Conservation (phyloP, 2,797 vertebrate genomes). For the Coccyzus lansbergi region DNA sequence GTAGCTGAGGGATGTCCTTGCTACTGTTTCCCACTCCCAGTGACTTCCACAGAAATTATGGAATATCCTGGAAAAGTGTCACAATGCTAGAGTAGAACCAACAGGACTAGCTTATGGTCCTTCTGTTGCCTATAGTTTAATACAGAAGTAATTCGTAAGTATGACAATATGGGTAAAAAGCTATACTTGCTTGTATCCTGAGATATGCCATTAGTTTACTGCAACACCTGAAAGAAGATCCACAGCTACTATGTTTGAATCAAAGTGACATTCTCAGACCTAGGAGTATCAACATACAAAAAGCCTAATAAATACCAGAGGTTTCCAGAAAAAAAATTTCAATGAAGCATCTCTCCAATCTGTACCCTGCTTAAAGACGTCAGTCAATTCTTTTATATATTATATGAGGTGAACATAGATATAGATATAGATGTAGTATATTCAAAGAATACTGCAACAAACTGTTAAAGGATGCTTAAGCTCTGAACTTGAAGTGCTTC, state of each 20-base stretch:
- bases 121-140: neutral
- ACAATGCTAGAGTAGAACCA: neutral
- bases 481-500: neutral
- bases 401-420: neutral
- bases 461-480: neutral
- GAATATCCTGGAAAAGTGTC: neutral
- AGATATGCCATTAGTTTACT: neutral
- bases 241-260: neutral
- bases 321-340: neutral
- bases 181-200: neutral
- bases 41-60: rapidly evolving
- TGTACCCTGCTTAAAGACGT: neutral
- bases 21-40: neutral
- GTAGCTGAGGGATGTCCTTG: neutral
- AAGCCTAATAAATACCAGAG: neutral
- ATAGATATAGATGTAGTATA: neutral
- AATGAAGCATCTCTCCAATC: neutral
- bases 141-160: neutral
- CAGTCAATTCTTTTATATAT: neutral
- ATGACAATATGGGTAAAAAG: neutral
- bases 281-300: neutral
- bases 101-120: neutral
- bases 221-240: neutral
- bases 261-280: neutral
- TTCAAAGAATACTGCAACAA: neutral